phyloP scores from a whole-genome alignment of 2,888 invertebrate species.

The Nemurella pictetii region DNA sequence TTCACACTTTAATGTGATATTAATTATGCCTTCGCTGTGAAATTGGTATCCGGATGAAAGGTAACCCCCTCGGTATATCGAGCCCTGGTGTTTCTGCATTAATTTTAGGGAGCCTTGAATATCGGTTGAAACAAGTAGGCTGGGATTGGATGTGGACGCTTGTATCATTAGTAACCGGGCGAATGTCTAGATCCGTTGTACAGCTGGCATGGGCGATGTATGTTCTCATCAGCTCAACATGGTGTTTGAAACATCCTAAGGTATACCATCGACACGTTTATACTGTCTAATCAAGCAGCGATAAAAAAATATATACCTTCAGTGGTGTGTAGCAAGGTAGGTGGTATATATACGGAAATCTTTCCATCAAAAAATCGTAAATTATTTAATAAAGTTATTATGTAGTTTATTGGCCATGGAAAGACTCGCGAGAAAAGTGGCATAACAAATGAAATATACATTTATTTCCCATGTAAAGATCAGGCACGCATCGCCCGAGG shows the following conservation, averaged over 20 bases:
- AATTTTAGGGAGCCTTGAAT: conserved; percentile 3
- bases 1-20: neutral
- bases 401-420: neutral
- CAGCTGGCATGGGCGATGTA: too few species aligned
- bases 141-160: too few species aligned
- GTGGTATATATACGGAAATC: neutral
- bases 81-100: neutral
- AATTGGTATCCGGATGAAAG: neutral
- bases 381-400: neutral
- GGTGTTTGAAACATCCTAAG: neutral
- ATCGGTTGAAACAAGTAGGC: too few species aligned
- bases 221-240: too few species aligned
- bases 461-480: neutral
- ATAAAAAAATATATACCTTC: neutral
- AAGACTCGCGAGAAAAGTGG: neutral
- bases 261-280: neutral
- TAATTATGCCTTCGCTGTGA: neutral
- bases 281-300: neutral
- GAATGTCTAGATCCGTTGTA: too few species aligned
- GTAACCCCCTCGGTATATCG: neutral
- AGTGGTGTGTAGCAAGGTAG: too few species aligned
- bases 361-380: neutral
- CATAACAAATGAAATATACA: neutral
- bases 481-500: neutral
- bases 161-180: too few species aligned